Conservation (phyloP, 1,140 invertebrate genomes). For the Drosophila leontia region DNA sequence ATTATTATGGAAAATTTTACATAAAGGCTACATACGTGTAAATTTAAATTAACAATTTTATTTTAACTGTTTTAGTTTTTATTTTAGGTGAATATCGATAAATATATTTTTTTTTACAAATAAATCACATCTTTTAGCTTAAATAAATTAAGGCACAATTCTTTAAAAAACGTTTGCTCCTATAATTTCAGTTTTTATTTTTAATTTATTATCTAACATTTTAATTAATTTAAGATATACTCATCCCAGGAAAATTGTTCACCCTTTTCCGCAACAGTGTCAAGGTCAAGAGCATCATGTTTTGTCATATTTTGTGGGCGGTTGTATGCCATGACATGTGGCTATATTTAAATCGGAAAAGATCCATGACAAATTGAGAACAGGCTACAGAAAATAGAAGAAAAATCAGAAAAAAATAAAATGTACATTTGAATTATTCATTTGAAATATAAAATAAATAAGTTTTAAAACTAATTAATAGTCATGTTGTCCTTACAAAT, state of each 20-base stretch:
- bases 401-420: neutral
- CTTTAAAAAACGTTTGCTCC: too few species aligned
- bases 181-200: neutral
- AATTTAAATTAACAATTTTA: neutral
- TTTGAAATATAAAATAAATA: neutral
- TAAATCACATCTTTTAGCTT: neutral
- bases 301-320: conserved; percentile 10
- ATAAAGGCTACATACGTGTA: neutral
- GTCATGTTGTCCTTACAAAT: too few species aligned
- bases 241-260: neutral
- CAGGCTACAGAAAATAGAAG: neutral
- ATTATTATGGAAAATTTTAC: neutral
- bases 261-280: conserved; percentile 36
- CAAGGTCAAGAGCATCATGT: conserved; percentile 61
- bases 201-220: neutral
- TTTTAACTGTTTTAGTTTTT: neutral
- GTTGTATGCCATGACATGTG: conserved; percentile 18
- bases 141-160: neutral
- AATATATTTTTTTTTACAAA: neutral
- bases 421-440: neutral
- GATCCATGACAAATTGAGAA: conserved; percentile 15
- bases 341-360: conserved; percentile 51
- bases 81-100: neutral
- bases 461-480: neutral
- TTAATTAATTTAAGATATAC: too few species aligned